Evolutionary conservation across 92 coral and sea anemone genomes (phyloP).

Genomic region (Plumapathes pennacea): DNA sequence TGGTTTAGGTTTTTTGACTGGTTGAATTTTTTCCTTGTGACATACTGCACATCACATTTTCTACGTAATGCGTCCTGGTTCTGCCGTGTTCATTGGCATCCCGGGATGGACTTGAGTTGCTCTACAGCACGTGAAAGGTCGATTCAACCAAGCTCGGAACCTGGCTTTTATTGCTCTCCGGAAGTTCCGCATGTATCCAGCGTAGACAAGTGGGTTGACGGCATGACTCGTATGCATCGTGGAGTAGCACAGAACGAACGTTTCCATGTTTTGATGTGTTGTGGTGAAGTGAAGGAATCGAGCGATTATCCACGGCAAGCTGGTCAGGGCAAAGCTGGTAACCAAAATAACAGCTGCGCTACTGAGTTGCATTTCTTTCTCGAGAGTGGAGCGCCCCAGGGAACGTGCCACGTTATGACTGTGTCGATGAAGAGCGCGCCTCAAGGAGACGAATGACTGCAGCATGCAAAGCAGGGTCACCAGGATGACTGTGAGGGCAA

Average conservation of each 20-base stretch:
- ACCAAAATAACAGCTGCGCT: conserved; percentile 22
- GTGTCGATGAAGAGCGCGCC: conserved; percentile 17
- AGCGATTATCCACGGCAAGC: conserved; percentile 45
- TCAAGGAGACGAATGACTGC: conserved; percentile 25
- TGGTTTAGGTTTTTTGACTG: too few relatives aligned
- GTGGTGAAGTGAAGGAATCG: conserved; percentile 34
- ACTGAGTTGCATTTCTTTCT: conserved; percentile 37
- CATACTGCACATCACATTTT: too few relatives aligned
- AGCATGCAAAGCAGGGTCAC: conserved; percentile 20
- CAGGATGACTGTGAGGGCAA: conserved; percentile 21
- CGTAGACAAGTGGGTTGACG: conserved; percentile 41
- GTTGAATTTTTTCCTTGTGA: too few relatives aligned
- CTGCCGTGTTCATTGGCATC: too few relatives aligned
- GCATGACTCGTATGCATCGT: conserved; percentile 34
- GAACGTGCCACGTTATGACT: conserved; percentile 14
- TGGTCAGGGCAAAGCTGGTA: conserved; percentile 20
- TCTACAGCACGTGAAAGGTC: too few relatives aligned
- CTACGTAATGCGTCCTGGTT: too few relatives aligned
- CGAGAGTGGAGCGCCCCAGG: conserved; percentile 29
- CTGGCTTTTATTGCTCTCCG: conserved; percentile 24
- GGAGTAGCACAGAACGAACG: conserved; percentile 28
- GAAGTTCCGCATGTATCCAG: conserved; percentile 29
- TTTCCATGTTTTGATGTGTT: conserved; percentile 30
- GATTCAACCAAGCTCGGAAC: background rate
- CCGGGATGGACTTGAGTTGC: background rate